Percentiles rank a stretch among this genome's conserved stretches.
Conservation (phyloP, 2,113 vertebrate species). For the Raja brachyura region DNA sequence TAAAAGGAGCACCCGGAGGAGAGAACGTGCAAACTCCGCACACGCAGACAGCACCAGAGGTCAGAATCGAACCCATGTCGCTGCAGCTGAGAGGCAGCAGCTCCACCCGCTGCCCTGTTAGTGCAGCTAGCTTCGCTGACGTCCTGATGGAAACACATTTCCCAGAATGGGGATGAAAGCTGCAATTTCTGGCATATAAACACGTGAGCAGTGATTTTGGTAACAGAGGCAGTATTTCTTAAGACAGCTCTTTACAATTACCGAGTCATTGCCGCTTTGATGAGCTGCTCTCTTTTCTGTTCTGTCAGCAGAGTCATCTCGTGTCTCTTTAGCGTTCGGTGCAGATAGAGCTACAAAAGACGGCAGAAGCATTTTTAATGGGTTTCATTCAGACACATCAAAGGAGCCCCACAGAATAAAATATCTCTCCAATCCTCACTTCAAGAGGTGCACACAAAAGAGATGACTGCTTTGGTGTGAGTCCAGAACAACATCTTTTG, state of each 20-base stretch:
- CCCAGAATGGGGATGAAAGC: not conserved
- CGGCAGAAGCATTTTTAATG: not conserved
- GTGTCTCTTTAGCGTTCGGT: not conserved
- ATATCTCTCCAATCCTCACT: not conserved
- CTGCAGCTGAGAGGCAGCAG: too few relatives aligned
- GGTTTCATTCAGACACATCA: not conserved
- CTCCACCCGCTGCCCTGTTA: too few relatives aligned
- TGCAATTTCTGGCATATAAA: not conserved
- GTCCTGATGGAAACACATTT: not conserved
- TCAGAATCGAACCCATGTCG: too few relatives aligned
- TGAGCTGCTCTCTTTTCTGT: not conserved
- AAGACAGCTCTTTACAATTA: not conserved
- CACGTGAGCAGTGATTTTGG: not conserved
- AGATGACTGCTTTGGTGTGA: not conserved
- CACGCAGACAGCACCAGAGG: too few relatives aligned
- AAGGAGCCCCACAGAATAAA: not conserved
- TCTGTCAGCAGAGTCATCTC: not conserved
- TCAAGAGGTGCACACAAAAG: not conserved
- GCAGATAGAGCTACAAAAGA: not conserved
- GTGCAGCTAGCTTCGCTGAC: too few relatives aligned
- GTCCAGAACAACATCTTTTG: not conserved
- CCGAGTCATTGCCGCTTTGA: not conserved
- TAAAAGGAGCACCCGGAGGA: too few relatives aligned
- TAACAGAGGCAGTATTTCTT: too few relatives aligned
- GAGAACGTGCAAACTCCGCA: too few relatives aligned